Percentiles rank a stretch among this genome's conserved stretches.
Evolutionary conservation across 2,113 vertebrate genomes (phyloP).

Genomic region (Heterotilapia buettikoferi): DNA sequence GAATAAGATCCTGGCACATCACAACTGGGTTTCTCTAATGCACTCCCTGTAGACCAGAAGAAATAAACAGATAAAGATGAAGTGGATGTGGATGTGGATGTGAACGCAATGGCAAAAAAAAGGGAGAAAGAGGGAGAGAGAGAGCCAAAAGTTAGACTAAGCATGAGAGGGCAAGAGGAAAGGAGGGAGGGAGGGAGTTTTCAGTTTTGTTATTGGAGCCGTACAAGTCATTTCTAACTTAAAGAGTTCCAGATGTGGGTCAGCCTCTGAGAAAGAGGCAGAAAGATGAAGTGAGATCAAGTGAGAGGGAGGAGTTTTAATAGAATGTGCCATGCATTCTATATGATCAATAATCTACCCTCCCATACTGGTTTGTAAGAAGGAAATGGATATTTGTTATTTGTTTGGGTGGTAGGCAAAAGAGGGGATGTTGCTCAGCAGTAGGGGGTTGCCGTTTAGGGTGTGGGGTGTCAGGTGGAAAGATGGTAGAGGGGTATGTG

Average conservation of each 20-base stretch:
- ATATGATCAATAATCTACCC: neutral
- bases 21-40: conserved; percentile 50
- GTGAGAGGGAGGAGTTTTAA: conserved; percentile 25
- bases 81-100: conserved; percentile 41
- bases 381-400: neutral
- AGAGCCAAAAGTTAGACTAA: conserved; percentile 9
- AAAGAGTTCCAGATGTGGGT: conserved; percentile 79
- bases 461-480: conserved; percentile 60
- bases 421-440: neutral
- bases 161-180: conserved; percentile 20
- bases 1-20: conserved; percentile 64
- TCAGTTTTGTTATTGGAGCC: conserved; percentile 74
- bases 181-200: conserved; percentile 29
- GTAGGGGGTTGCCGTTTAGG: conserved; percentile 1
- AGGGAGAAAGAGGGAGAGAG: neutral
- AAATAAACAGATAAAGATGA: conserved; percentile 64
- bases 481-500: conserved; percentile 52
- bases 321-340: neutral
- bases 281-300: conserved; percentile 32
- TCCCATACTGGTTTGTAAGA: neutral
- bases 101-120: conserved; percentile 4
- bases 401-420: neutral
- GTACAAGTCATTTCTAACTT: conserved; percentile 70
- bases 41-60: conserved; percentile 48
- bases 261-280: conserved; percentile 44